phyloP scores from a whole-genome alignment of 2,797 vertebrate species.

The Catharus ustulatus region DNA sequence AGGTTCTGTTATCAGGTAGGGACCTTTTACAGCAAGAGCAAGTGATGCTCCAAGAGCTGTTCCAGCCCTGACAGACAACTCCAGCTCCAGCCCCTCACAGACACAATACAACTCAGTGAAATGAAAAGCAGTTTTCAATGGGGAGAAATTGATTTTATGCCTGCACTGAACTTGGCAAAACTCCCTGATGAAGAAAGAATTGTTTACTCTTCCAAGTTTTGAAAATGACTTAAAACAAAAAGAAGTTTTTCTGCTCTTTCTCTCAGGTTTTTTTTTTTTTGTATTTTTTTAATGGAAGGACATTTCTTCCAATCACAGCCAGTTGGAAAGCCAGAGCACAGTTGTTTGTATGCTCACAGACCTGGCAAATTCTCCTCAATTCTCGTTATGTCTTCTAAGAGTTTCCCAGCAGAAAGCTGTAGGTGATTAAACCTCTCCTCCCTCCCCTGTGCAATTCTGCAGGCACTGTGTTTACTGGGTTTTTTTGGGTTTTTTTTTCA shows the following conservation, averaged over 20 bases:
- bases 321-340: neutral
- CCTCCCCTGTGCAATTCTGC: neutral
- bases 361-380: neutral
- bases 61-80: neutral
- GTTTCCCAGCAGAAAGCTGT: neutral
- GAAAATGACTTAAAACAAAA: neutral
- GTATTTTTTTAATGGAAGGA: neutral
- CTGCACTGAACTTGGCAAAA: neutral
- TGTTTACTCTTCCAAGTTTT: neutral
- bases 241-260: neutral
- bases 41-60: neutral
- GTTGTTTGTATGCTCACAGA: neutral
- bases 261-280: neutral
- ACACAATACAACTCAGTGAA: neutral
- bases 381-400: neutral
- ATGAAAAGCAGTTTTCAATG: conserved; percentile 23
- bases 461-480: neutral
- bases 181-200: neutral
- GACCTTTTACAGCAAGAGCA: neutral
- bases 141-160: conserved; percentile 24
- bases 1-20: neutral
- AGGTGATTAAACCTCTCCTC: neutral
- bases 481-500: neutral
- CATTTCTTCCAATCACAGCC: neutral
- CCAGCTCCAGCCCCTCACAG: rapidly evolving